Evolutionary conservation across 2,113 vertebrate species (phyloP).

Genomic region (Chloroceryle aenea): DNA sequence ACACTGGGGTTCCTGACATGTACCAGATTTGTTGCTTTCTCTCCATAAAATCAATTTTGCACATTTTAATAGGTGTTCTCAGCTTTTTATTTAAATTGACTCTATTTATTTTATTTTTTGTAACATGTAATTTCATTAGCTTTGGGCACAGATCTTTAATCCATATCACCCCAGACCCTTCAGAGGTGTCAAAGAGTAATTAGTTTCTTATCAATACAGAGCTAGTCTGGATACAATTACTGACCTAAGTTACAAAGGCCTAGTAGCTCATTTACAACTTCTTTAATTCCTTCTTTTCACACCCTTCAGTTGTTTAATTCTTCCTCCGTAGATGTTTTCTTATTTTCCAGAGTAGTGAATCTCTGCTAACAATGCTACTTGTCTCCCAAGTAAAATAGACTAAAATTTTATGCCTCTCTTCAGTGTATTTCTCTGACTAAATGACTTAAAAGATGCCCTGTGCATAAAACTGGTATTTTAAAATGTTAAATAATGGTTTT

Average conservation of each 20-base stretch:
- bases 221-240: not conserved
- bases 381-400: not conserved
- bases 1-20: not conserved
- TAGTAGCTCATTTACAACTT: not conserved
- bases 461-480: not conserved
- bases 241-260: not conserved
- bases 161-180: not conserved
- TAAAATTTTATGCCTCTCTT: not conserved
- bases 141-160: not conserved
- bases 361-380: not conserved
- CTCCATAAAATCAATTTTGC: not conserved
- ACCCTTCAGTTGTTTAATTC: not conserved
- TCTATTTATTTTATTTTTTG: not conserved
- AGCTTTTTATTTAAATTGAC: constrained; percentile 19
- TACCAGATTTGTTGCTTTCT: not conserved
- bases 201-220: not conserved
- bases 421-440: not conserved
- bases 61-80: constrained; percentile 20
- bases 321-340: not conserved
- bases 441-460: not conserved
- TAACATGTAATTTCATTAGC: not conserved
- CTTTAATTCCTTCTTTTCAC: not conserved
- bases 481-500: not conserved
- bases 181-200: not conserved
- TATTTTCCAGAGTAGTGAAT: not conserved